A percentile compares a stretch with the other conserved stretches of the same genome.
Evolutionary conservation across 2,888 invertebrate genomes (phyloP).

Genomic region (Ephialtes manifestator): DNA sequence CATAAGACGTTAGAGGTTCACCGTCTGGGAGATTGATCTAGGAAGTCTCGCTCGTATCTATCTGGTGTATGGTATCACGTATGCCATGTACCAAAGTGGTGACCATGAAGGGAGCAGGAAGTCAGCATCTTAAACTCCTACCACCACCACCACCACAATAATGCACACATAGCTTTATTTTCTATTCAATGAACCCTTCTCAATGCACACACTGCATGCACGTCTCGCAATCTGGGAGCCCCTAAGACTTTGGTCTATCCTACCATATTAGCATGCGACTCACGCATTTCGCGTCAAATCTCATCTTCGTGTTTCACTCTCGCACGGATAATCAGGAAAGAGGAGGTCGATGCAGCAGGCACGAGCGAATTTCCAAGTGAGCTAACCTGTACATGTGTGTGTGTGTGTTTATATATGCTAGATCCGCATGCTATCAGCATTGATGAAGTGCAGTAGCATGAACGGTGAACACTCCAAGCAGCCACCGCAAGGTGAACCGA

Average conservation of each 20-base stretch:
- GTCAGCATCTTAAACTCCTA: slow-evolving; percentile 41
- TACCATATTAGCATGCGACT: slow-evolving; percentile 65
- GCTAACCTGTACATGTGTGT: slow-evolving; percentile 35
- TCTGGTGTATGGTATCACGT: slow-evolving; percentile 37
- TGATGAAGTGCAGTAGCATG: slow-evolving; percentile 27
- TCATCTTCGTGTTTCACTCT: slow-evolving; percentile 65
- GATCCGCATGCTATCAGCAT: background rate
- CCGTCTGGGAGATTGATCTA: slow-evolving; percentile 65
- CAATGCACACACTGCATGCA: slow-evolving; percentile 36
- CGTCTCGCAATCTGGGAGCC: slow-evolving; percentile 7
- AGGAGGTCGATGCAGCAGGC: background rate
- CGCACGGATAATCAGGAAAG: slow-evolving; percentile 42
- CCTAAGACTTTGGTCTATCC: slow-evolving; percentile 34
- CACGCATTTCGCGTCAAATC: slow-evolving; percentile 63
- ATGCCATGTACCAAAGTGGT: slow-evolving; percentile 50
- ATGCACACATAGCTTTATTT: slow-evolving; percentile 20
- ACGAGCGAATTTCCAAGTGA: slow-evolving; percentile 40
- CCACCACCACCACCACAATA: slow-evolving; percentile 39
- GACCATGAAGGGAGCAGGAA: slow-evolving; percentile 60
- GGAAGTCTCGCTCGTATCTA: slow-evolving; percentile 65
- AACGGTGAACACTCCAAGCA: slow-evolving; percentile 32
- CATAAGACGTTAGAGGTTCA: slow-evolving; percentile 35
- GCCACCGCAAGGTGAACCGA: slow-evolving; percentile 28
- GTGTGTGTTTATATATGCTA: background rate
- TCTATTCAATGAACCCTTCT: slow-evolving; percentile 35